Percentiles rank a stretch among this genome's conserved stretches.
These are phyloP conservation scores for Enteromius viviparus DNA, from an alignment of 2,797 vertebrate genomes.

Conservation along the genomic window DNA sequence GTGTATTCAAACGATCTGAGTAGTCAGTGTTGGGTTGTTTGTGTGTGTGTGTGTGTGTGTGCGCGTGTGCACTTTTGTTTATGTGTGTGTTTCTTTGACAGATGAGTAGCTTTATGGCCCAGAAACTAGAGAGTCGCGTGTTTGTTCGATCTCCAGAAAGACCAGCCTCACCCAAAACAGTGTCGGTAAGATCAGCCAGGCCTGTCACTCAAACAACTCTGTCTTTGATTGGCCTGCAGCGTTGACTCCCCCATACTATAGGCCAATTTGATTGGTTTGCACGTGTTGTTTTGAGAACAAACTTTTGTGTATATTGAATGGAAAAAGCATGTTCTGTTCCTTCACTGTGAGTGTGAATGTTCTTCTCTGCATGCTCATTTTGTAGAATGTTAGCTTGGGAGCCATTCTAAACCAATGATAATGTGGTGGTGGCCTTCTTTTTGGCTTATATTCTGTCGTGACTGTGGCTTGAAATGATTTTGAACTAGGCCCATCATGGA, in stretches of 20 bases:
- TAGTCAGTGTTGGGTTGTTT: conserved; percentile 25
- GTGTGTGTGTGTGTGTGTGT: neutral
- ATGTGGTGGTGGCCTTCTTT: conserved; percentile 63
- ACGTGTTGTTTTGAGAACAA: conserved; percentile 59
- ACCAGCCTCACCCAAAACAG: conserved; percentile 80
- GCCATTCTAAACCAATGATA: conserved; percentile 1
- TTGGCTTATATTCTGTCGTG: conserved; percentile 66
- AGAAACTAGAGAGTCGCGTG: conserved; percentile 86
- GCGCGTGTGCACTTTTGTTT: conserved; percentile 17
- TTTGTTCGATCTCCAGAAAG: conserved; percentile 83
- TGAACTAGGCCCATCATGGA: conserved; percentile 30
- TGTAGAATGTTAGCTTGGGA: neutral
- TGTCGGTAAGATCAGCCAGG: conserved; percentile 81
- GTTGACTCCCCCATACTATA: conserved; percentile 55
- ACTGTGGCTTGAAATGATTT: conserved; percentile 49
- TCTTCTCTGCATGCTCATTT: conserved; percentile 22
- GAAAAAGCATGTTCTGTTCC: conserved; percentile 44
- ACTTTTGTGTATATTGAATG: conserved; percentile 44
- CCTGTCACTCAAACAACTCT: conserved; percentile 49
- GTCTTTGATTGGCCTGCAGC: conserved; percentile 62
- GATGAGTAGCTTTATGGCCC: conserved; percentile 87
- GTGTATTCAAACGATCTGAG: conserved; percentile 3
- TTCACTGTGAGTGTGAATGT: conserved; percentile 25
- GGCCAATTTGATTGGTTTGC: conserved; percentile 66
- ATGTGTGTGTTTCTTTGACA: conserved; percentile 78